Evolutionary conservation across 1,140 invertebrate species (phyloP), one percentile per base, ranked within the genome.

Genomic region (Wiebesia pumilae): DNA sequence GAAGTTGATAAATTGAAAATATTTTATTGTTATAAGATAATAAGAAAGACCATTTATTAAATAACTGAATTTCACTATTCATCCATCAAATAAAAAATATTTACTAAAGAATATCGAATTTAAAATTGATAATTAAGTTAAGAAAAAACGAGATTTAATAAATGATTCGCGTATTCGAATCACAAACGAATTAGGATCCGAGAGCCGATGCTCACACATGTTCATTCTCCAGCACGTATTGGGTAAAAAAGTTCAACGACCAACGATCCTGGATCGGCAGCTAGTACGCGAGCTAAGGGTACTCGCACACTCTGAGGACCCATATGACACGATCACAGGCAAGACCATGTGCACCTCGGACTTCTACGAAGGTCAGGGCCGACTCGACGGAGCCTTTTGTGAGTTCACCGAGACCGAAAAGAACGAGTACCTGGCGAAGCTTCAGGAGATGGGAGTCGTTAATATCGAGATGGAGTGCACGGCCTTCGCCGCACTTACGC

Each of bases 381-480:
- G 99, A 84, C 93, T 99, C 85, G 99, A 99, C 92, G 99, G 99
- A 2, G 98, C 98, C 10, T 99, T 99, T 94, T 99, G 98, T 93
- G 98, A 99, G 85, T 99, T 98, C 93, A 96, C 95, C 2, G 97
- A 98, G 91, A 93, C 95, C 1, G 98, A 99, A 75, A 99, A 99
- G 93, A 96, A 98, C 95, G 96, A 96, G 27, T 99, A 98, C 90
- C 93, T 99, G 82, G 94, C 96, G 58, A 95, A 96, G 86, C 91
- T 99, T 80, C 95, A 97, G 67, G 95, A 96, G 33, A 92, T 95
- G 35, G 98, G 97, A 2, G 97, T 99, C 7, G 95, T 97, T 1
- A 99, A 99, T 92, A 99, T 99, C 89, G 99, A 99, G 94, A 99
- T 99, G 99, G 99, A 99, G 94, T 96, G 97, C 1, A 95, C 97